phyloP scores from a whole-genome alignment of 2,888 invertebrate genomes.

The Apotomis capreana region DNA sequence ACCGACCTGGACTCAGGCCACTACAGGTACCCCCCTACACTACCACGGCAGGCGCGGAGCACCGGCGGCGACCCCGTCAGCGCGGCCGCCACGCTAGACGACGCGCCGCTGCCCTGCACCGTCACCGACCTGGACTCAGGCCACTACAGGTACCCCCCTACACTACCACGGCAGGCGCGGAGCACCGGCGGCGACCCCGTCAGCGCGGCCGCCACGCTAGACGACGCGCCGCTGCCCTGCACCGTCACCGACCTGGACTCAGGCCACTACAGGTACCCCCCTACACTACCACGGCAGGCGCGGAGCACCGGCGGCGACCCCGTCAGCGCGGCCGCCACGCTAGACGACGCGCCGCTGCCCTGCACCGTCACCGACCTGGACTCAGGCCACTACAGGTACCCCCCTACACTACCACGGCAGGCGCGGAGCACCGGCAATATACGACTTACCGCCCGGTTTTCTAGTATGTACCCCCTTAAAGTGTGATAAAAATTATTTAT shows the following conservation, averaged over 20 bases:
- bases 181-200: slow-evolving; percentile 94
- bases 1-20: too few relatives aligned
- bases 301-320: slow-evolving; percentile 94
- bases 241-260: slow-evolving; percentile 90
- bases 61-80: too few relatives aligned
- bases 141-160: not conserved
- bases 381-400: slow-evolving; percentile 90
- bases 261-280: slow-evolving; percentile 87
- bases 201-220: slow-evolving; percentile 85
- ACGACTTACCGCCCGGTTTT: too few relatives aligned
- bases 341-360: slow-evolving; percentile 74
- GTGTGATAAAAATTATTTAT: too few relatives aligned
- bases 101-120: too few relatives aligned
- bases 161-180: slow-evolving; percentile 76
- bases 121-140: not conserved
- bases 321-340: slow-evolving; percentile 87
- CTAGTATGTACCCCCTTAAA: too few relatives aligned
- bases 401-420: slow-evolving; percentile 90
- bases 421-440: slow-evolving; percentile 73
- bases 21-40: too few relatives aligned
- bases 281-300: slow-evolving; percentile 91
- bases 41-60: too few relatives aligned
- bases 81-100: too few relatives aligned
- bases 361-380: slow-evolving; percentile 89
- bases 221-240: slow-evolving; percentile 76